phyloP scores from a whole-genome alignment of 2,888 invertebrate species.

The Conomelus anceps region DNA sequence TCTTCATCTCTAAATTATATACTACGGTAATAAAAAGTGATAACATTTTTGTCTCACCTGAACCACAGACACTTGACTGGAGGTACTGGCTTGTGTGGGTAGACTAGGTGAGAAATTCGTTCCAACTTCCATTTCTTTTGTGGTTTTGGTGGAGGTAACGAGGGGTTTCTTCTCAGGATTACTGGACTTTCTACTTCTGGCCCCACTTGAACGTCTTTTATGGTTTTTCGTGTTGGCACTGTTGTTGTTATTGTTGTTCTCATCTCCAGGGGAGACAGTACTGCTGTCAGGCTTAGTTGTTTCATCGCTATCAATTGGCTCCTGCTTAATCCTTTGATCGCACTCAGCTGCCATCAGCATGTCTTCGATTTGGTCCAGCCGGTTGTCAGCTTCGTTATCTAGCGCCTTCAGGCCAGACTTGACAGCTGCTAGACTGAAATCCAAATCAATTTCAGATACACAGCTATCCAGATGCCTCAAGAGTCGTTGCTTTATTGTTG shows the following conservation, averaged over 20 bases:
- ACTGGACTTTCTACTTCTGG: slow-evolving; percentile 25
- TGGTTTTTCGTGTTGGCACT: slow-evolving; percentile 16
- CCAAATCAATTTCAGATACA: slow-evolving; percentile 54
- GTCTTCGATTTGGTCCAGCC: slow-evolving; percentile 38
- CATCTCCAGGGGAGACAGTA: slow-evolving; percentile 43
- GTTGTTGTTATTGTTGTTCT: slow-evolving; percentile 42
- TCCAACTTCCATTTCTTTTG: not conserved
- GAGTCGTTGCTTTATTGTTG: slow-evolving; percentile 52
- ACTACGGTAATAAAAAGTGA: too few species aligned
- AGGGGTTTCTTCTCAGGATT: slow-evolving; percentile 22
- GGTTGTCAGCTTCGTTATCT: slow-evolving; percentile 32
- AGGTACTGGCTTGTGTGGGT: not conserved
- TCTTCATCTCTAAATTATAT: too few species aligned
- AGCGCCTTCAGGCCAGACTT: slow-evolving; percentile 28
- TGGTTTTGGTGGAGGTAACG: slow-evolving; percentile 18
- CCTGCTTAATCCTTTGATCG: slow-evolving; percentile 11
- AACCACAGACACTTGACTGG: slow-evolving; percentile 33
- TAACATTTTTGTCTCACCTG: slow-evolving; percentile 31
- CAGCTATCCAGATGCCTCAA: slow-evolving; percentile 55
- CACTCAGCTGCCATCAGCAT: slow-evolving; percentile 26
- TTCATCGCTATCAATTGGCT: slow-evolving; percentile 16
- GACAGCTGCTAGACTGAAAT: slow-evolving; percentile 39
- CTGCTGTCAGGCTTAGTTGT: slow-evolving; percentile 42
- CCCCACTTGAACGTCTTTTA: not conserved
- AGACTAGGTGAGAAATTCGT: not conserved